These are phyloP conservation scores for Nettapus auritus DNA, from an alignment of 2,113 vertebrate species.

Conservation along the genomic window DNA sequence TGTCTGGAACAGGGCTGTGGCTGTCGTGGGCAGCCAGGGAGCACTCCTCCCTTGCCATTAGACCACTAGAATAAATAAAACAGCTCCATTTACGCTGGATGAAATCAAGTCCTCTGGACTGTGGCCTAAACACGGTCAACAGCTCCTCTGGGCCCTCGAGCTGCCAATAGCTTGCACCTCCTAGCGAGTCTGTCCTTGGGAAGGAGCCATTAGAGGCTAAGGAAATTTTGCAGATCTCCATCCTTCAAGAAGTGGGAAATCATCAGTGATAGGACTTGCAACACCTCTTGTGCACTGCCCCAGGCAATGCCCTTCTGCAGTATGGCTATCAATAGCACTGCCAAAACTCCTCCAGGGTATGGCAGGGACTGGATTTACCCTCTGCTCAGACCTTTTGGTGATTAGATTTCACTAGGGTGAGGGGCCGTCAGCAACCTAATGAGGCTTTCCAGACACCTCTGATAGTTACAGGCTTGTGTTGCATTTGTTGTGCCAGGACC, in stretches of 20 bases:
- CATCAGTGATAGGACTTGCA: not conserved
- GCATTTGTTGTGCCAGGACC: not conserved
- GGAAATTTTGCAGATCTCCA: conserved; percentile 46
- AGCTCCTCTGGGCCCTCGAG: conserved; percentile 59
- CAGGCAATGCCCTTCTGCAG: not conserved
- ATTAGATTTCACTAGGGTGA: not conserved
- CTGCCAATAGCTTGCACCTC: conserved; percentile 71
- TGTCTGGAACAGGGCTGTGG: conserved; percentile 41
- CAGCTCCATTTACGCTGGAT: conserved; percentile 47
- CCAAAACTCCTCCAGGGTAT: not conserved
- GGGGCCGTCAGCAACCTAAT: not conserved
- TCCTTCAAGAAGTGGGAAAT: conserved; percentile 44
- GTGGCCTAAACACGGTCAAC: conserved; percentile 68
- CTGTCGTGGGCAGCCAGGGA: conserved; percentile 26
- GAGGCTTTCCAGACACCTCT: not conserved
- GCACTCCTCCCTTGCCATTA: conserved; percentile 53
- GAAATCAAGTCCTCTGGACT: conserved; percentile 65
- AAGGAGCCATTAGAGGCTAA: conserved; percentile 64
- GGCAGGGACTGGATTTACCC: not conserved
- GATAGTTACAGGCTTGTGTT: not conserved
- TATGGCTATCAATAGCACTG: not conserved
- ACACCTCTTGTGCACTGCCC: not conserved
- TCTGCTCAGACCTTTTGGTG: not conserved
- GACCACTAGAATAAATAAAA: conserved; percentile 68
- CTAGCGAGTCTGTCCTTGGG: conserved; percentile 70